A percentile compares a stretch with the other conserved stretches of the same genome.
phyloP scores from a whole-genome alignment of 2,888 invertebrate species.

The Drosophila glabriapex region DNA sequence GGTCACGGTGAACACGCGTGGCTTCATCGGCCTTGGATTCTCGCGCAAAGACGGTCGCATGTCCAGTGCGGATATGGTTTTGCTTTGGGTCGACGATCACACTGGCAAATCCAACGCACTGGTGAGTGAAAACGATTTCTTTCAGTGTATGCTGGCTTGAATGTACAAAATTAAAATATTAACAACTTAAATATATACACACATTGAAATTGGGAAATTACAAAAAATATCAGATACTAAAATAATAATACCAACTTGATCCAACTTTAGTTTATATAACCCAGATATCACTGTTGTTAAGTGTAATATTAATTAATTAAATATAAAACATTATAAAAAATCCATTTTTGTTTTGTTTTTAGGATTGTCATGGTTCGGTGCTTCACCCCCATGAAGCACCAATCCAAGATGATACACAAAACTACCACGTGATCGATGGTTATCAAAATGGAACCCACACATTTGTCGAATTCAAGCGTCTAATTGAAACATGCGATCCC shows the following conservation, averaged over 20 bases:
- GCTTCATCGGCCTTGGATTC: conserved; percentile 95
- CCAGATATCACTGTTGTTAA: not conserved
- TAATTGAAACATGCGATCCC: conserved; percentile 93
- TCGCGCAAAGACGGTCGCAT: conserved; percentile 91
- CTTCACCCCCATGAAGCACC: conserved; percentile 88
- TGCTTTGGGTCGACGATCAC: conserved; percentile 93
- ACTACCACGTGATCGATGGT: conserved; percentile 91
- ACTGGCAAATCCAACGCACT: conserved; percentile 89
- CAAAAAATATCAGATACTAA: not conserved
- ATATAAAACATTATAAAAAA: not conserved
- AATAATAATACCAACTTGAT: not conserved
- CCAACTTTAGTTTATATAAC: not conserved
- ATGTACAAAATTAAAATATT: not conserved
- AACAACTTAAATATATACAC: not conserved
- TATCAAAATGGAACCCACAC: conserved; percentile 94
- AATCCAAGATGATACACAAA: conserved; percentile 92
- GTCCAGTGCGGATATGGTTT: conserved; percentile 93
- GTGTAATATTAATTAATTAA: not conserved
- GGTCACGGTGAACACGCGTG: conserved; percentile 92
- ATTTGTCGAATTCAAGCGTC: conserved; percentile 91
- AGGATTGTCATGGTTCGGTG: conserved; percentile 92
- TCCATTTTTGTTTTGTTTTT: conserved; percentile 80
- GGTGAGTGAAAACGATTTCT: conserved; percentile 87
- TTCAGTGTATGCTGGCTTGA: not conserved
- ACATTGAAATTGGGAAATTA: not conserved